Evolutionary conservation across 2,113 vertebrate species (phyloP).

Genomic region (Crotalus helleri): DNA sequence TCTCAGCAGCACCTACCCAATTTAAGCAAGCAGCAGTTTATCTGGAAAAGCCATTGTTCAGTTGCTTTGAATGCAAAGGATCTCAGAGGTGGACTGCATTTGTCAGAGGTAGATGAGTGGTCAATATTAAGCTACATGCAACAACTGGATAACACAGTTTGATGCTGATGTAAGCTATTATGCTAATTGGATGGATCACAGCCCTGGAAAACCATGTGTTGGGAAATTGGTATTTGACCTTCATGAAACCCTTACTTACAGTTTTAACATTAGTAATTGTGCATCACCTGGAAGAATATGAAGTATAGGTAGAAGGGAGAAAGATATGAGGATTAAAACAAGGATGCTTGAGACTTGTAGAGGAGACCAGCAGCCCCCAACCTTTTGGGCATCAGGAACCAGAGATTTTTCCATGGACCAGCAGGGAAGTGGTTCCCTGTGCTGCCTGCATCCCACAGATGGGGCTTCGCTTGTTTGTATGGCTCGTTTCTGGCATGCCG

Average conservation of each 20-base stretch:
- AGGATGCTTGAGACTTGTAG: neutral
- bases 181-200: neutral
- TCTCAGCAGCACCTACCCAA: neutral
- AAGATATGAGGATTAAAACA: neutral
- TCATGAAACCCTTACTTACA: neutral
- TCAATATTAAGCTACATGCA: neutral
- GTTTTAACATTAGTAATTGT: neutral
- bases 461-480: neutral
- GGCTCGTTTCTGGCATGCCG: neutral
- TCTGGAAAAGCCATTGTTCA: neutral
- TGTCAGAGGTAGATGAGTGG: neutral
- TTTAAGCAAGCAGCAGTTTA: neutral
- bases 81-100: neutral
- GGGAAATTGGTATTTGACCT: neutral
- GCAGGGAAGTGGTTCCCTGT: neutral
- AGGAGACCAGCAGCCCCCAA: neutral
- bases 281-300: neutral
- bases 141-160: neutral
- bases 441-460: neutral
- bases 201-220: neutral
- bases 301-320: neutral
- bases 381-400: neutral
- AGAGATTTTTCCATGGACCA: neutral
- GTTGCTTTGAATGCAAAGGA: neutral
- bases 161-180: neutral